phyloP scores from a whole-genome alignment of 92 coral and sea anemone genomes.

The Desmophyllum pertusum region DNA sequence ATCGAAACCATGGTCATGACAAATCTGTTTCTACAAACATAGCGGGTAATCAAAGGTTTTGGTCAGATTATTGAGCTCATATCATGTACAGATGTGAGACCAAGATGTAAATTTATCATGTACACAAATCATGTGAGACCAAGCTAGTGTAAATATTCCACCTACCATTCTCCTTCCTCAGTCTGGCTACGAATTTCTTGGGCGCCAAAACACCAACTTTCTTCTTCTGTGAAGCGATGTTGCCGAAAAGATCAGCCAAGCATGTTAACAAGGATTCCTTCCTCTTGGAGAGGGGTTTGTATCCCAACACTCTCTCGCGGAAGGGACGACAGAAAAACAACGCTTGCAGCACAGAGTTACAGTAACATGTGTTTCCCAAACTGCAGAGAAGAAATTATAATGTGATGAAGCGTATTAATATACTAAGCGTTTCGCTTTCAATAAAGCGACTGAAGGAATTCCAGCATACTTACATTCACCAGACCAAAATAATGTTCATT shows the following conservation, averaged over 20 bases:
- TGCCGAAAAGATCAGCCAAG: constrained; percentile 92
- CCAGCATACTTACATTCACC: constrained; percentile 81
- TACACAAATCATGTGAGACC: too few species aligned
- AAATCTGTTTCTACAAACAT: background rate
- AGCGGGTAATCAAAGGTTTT: background rate
- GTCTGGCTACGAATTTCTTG: constrained; percentile 93
- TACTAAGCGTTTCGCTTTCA: background rate
- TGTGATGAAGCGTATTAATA: background rate
- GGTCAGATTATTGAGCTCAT: background rate
- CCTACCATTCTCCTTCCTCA: constrained; percentile 97
- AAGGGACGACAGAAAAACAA: constrained; percentile 96
- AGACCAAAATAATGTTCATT: constrained; percentile 98
- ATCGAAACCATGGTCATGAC: background rate
- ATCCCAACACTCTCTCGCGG: constrained; percentile 91
- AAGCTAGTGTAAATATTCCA: background rate
- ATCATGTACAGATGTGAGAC: background rate
- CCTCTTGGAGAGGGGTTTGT: constrained; percentile 92
- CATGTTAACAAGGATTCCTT: constrained; percentile 94
- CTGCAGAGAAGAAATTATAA: constrained; percentile 51
- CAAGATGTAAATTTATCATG: background rate
- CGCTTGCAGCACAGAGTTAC: constrained; percentile 98
- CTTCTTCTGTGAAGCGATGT: constrained; percentile 95
- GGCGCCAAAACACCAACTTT: constrained; percentile 99
- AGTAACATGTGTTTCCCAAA: constrained; percentile 98
- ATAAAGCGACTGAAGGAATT: background rate